phyloP scores from a whole-genome alignment of 53 echinoderm and acorn worm species.

The Arbacia lixula region DNA sequence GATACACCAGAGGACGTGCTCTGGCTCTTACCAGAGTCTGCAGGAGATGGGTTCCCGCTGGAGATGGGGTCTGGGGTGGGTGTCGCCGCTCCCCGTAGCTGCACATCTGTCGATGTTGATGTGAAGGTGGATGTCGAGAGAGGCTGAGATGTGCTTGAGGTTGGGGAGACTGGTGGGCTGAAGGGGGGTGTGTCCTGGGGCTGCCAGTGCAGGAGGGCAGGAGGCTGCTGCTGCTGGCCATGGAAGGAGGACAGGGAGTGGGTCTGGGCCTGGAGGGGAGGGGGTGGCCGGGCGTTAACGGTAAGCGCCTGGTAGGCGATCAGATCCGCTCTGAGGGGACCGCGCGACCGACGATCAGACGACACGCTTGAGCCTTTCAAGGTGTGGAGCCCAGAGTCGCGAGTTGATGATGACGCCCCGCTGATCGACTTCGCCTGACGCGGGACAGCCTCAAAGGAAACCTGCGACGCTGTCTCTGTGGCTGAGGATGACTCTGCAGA shows the following conservation, averaged over 20 bases:
- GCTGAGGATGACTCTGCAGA: constrained; percentile 37
- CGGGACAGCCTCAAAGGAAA: constrained; percentile 39
- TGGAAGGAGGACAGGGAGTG: neutral
- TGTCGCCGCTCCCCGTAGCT: neutral
- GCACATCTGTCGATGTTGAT: constrained; percentile 12
- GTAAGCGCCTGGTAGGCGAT: constrained; percentile 45
- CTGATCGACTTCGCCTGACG: constrained; percentile 26
- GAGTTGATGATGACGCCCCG: constrained; percentile 35
- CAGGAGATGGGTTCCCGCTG: constrained; percentile 48
- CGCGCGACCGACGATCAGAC: constrained; percentile 36
- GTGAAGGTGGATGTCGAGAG: constrained; percentile 28
- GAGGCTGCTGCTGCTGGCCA: neutral
- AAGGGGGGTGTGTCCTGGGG: constrained; percentile 26
- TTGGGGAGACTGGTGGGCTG: constrained; percentile 48
- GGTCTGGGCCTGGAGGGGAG: constrained; percentile 13
- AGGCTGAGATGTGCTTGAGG: constrained; percentile 34
- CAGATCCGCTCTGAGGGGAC: constrained; percentile 16
- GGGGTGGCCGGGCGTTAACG: constrained; percentile 41
- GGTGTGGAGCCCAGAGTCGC: constrained; percentile 47
- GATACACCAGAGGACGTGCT: constrained; percentile 89
- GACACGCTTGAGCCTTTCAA: constrained; percentile 47
- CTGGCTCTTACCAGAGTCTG: constrained; percentile 48
- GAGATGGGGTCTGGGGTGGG: constrained; percentile 21
- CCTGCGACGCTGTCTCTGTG: constrained; percentile 38
- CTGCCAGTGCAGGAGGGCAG: constrained; percentile 1